Conservation (phyloP, 2,113 vertebrate species). For the Paramisgurnus dabryanus region DNA sequence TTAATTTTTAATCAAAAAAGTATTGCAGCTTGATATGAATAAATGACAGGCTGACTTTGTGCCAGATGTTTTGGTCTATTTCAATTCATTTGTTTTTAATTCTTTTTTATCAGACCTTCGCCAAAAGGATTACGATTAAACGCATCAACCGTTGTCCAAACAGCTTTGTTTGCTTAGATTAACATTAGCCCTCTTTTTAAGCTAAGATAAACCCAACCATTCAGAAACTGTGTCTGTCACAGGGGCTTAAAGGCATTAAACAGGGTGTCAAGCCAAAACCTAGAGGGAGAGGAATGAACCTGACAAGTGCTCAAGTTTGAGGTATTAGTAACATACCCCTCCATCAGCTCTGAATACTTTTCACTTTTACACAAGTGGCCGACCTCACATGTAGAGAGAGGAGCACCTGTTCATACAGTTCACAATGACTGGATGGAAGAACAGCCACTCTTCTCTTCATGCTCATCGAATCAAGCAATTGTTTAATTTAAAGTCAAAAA, state of each 20-base stretch:
- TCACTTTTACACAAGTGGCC: conserved; percentile 52
- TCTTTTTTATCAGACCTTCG: conserved; percentile 12
- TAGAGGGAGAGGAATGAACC: conserved; percentile 44
- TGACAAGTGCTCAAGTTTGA: conserved; percentile 48
- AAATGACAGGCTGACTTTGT: neutral
- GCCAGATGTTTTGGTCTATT: conserved; percentile 6
- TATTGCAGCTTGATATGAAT: neutral
- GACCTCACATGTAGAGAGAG: conserved; percentile 19
- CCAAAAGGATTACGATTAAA: conserved; percentile 42
- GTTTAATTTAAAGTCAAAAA: neutral
- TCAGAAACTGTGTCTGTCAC: conserved; percentile 39
- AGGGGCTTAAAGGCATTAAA: conserved; percentile 32
- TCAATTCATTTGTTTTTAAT: conserved; percentile 24
- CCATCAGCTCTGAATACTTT: conserved; percentile 43
- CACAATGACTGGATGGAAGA: conserved; percentile 17
- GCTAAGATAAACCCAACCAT: neutral
- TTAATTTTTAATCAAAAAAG: too few species aligned
- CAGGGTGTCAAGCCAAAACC: conserved; percentile 43
- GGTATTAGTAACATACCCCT: conserved; percentile 54
- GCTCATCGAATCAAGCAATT: neutral
- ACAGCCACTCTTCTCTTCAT: neutral
- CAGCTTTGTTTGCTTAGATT: conserved; percentile 48
- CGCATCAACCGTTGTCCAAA: conserved; percentile 33
- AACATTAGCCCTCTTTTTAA: conserved; percentile 18
- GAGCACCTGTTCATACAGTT: conserved; percentile 57